Percentiles rank a stretch among this genome's conserved stretches.
phyloP scores from a whole-genome alignment of 2,797 vertebrate species.

The Choloepus didactylus region DNA sequence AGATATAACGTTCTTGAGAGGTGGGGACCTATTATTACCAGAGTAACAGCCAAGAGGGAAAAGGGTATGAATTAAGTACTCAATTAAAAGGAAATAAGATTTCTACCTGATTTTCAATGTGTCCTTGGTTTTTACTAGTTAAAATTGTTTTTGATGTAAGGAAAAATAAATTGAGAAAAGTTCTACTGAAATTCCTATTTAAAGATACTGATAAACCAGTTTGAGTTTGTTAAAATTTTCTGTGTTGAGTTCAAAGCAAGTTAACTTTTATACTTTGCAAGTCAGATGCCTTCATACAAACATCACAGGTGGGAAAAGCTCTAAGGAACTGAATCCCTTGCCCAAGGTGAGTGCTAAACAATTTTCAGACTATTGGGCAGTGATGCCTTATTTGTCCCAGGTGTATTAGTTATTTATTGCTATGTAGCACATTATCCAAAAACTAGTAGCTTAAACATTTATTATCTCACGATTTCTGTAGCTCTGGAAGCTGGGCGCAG shows the following conservation, averaged over 20 bases:
- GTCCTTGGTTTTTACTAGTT: constrained; percentile 46
- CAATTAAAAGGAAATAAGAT: constrained; percentile 85
- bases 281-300: neutral
- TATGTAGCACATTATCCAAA: neutral
- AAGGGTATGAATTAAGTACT: constrained; percentile 82
- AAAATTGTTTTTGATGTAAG: constrained; percentile 33
- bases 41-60: constrained; percentile 78
- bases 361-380: neutral
- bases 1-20: constrained; percentile 68
- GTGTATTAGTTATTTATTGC: neutral
- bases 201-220: neutral
- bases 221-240: neutral
- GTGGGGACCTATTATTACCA: constrained; percentile 77
- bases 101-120: constrained; percentile 79
- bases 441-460: neutral
- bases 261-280: neutral
- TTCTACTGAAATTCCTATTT: neutral
- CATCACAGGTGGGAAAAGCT: no score
- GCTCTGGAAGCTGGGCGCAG: neutral
- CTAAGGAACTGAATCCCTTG: neutral
- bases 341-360: neutral
- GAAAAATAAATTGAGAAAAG: constrained; percentile 12
- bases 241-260: neutral
- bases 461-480: neutral
- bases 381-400: neutral